These are phyloP conservation scores for Cercopithecus mona DNA, from an alignment of 2,113 vertebrate genomes.

Conservation along the genomic window DNA sequence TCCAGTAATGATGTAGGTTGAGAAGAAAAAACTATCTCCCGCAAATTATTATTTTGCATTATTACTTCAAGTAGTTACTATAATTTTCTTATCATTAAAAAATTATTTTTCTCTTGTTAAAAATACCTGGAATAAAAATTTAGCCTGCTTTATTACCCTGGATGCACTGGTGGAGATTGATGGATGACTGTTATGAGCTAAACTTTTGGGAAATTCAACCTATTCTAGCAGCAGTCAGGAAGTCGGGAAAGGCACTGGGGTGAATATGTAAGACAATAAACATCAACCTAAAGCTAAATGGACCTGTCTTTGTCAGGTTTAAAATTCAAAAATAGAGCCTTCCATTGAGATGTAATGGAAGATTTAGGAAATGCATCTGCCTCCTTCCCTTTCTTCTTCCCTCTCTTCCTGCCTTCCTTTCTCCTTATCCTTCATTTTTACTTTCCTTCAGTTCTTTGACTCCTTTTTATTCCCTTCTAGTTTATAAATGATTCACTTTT, in stretches of 20 bases:
- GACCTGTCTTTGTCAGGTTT: conserved; percentile 42
- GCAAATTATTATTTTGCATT: neutral
- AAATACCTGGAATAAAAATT: neutral
- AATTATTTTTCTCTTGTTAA: neutral
- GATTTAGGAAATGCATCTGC: neutral
- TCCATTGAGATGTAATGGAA: neutral
- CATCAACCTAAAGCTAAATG: neutral
- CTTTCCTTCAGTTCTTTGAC: conserved; percentile 20
- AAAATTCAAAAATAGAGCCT: neutral
- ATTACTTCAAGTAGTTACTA: neutral
- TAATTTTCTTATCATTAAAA: neutral
- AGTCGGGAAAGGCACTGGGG: neutral
- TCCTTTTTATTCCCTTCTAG: conserved; percentile 48
- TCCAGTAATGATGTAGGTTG: neutral
- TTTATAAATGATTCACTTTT: conserved; percentile 63
- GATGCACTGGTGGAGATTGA: neutral
- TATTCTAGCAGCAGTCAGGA: neutral
- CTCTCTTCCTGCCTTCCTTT: conserved; percentile 37
- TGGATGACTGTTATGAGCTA: neutral
- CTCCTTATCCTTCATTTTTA: conserved; percentile 24
- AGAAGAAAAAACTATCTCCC: neutral
- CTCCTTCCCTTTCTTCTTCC: neutral
- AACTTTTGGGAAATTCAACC: accelerated
- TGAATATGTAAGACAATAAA: neutral
- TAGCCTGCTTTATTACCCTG: neutral